These are phyloP conservation scores for Aurelia coerulea DNA, from an alignment of 30 jellyfish, hydroid and myxozoan species.

Conservation along the genomic window DNA sequence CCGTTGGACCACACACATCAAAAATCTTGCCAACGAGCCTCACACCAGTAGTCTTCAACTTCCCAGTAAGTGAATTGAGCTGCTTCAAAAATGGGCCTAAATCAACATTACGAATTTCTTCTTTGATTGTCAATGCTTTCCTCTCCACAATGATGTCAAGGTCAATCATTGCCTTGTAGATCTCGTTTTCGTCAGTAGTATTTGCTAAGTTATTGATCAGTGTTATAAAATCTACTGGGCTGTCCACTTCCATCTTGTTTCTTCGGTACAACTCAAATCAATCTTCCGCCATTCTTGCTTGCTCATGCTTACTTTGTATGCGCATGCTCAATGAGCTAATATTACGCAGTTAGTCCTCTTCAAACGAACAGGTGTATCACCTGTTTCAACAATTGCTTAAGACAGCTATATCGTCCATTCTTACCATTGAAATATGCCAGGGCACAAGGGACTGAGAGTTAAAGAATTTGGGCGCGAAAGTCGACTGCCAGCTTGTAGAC, in stretches of 20 bases:
- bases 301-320: too few relatives aligned
- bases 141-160: constrained; percentile 39
- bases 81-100: constrained; percentile 32
- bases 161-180: constrained; percentile 10
- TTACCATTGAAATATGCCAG: too few relatives aligned
- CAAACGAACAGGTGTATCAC: too few relatives aligned
- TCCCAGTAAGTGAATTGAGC: constrained; percentile 11
- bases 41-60: constrained; percentile 20
- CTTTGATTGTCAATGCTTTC: not conserved
- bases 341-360: too few relatives aligned
- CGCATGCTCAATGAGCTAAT: too few relatives aligned
- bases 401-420: too few relatives aligned
- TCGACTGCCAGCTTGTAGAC: too few relatives aligned
- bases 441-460: too few relatives aligned
- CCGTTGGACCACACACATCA: not conserved
- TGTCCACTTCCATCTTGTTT: constrained; percentile 15
- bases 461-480: too few relatives aligned
- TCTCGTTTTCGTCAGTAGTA: constrained; percentile 9
- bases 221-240: not conserved
- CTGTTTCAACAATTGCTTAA: too few relatives aligned
- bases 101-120: constrained; percentile 6
- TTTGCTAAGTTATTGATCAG: constrained; percentile 9
- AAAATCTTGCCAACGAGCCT: constrained; percentile 45
- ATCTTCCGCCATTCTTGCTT: too few relatives aligned
- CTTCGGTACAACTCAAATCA: too few relatives aligned